These are phyloP conservation scores for Anas platyrhynchos DNA, from an alignment of 2,113 vertebrate species.

Conservation along the genomic window DNA sequence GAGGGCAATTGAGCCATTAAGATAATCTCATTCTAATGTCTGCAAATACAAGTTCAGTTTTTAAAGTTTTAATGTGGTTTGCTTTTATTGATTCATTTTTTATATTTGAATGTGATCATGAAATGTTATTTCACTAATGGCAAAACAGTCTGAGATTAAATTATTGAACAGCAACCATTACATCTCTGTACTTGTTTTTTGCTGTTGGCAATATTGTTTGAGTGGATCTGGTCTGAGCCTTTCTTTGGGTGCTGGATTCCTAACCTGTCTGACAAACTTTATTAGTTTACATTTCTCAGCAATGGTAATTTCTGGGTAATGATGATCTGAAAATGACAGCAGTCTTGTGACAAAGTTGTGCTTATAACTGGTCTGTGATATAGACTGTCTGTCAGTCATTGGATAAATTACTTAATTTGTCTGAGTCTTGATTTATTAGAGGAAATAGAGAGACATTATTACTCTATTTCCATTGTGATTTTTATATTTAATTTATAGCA, in stretches of 20 bases:
- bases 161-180: background rate
- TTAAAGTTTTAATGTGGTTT: background rate
- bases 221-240: background rate
- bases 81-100: slow-evolving; percentile 19
- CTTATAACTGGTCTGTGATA: background rate
- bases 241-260: background rate
- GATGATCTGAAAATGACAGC: background rate
- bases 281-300: background rate
- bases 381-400: background rate
- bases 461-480: background rate
- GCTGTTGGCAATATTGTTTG: background rate
- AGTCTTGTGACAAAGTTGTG: background rate
- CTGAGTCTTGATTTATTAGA: background rate
- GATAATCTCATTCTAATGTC: background rate
- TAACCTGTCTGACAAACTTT: background rate
- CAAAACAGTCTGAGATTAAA: background rate
- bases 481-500: background rate
- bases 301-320: background rate
- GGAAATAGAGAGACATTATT: background rate
- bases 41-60: background rate
- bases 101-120: background rate
- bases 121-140: background rate
- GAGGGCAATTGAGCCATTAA: slow-evolving; percentile 31
- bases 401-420: background rate
- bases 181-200: background rate